Conservation (phyloP, 2,797 vertebrate species). For the Serranus cabrilla region DNA sequence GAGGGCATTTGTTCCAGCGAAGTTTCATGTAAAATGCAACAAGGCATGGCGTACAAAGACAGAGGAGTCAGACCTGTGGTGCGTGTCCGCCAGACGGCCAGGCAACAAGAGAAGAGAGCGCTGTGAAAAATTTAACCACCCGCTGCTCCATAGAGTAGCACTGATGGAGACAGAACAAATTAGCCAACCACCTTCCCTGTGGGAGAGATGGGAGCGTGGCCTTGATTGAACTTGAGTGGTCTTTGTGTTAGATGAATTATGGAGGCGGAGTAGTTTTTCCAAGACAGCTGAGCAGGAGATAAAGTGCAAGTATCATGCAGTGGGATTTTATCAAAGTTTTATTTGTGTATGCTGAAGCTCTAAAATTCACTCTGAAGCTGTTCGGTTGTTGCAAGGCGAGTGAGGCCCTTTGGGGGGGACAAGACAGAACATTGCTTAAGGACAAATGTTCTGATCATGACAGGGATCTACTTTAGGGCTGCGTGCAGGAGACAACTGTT, state of each 20-base stretch:
- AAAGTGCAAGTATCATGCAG: constrained; percentile 46
- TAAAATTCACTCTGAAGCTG: constrained; percentile 56
- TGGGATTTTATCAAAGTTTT: constrained; percentile 65
- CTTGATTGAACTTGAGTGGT: constrained; percentile 60
- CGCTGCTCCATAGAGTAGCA: constrained; percentile 30
- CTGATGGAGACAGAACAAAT: constrained; percentile 57
- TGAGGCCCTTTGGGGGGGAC: constrained; percentile 21
- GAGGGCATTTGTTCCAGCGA: constrained; percentile 66
- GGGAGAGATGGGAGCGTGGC: constrained; percentile 28
- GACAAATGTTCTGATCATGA: constrained; percentile 65
- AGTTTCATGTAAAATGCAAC: constrained; percentile 74
- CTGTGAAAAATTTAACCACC: constrained; percentile 65
- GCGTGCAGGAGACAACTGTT: constrained; percentile 34
- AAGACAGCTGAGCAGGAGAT: constrained; percentile 49
- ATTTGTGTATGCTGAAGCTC: constrained; percentile 56
- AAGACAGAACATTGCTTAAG: constrained; percentile 55
- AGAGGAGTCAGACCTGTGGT: constrained; percentile 53
- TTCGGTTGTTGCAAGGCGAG: constrained; percentile 34
- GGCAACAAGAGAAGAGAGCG: constrained; percentile 36
- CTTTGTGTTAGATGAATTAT: constrained; percentile 69
- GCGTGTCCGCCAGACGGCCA: constrained; percentile 51
- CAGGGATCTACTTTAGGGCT: constrained; percentile 42
- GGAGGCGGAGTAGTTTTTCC: constrained; percentile 43
- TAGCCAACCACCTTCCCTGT: constrained; percentile 46
- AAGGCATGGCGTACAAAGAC: constrained; percentile 61